Evolutionary conservation across 2,113 vertebrate genomes (phyloP).

Genomic region (Eulacestoma nigropectus): DNA sequence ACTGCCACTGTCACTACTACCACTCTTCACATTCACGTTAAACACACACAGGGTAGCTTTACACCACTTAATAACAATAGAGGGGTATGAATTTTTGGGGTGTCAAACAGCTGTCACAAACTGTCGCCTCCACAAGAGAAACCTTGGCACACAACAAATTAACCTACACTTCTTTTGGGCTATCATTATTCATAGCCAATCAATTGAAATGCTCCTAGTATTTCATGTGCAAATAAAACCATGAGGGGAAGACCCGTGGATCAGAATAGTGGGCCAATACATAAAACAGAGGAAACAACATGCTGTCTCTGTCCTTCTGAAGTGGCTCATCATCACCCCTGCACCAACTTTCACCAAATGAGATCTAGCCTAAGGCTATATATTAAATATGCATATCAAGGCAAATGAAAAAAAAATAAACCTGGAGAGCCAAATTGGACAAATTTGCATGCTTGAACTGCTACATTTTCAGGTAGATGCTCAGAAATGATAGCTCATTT

Average conservation of each 20-base stretch:
- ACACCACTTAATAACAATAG: slow-evolving; percentile 68
- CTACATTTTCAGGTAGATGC: slow-evolving; percentile 59
- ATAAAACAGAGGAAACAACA: slow-evolving; percentile 80
- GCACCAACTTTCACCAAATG: slow-evolving; percentile 89
- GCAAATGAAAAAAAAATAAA: slow-evolving; percentile 90
- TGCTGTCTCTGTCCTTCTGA: slow-evolving; percentile 82
- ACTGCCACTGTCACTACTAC: background rate
- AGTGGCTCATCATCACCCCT: slow-evolving; percentile 87
- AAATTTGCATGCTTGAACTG: slow-evolving; percentile 79
- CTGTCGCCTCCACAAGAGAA: slow-evolving; percentile 75
- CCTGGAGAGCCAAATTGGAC: slow-evolving; percentile 85
- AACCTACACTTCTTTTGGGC: slow-evolving; percentile 75
- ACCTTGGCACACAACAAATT: slow-evolving; percentile 73
- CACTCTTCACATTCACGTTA: background rate
- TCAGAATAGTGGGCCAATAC: slow-evolving; percentile 79
- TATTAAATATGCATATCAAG: slow-evolving; percentile 99
- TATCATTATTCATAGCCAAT: slow-evolving; percentile 78
- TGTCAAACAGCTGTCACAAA: slow-evolving; percentile 80
- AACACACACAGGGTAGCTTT: slow-evolving; percentile 28
- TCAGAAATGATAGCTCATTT: slow-evolving; percentile 24
- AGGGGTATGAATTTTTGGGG: slow-evolving; percentile 74
- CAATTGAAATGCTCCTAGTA: slow-evolving; percentile 75
- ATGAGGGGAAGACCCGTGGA: slow-evolving; percentile 71
- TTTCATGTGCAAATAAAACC: slow-evolving; percentile 92
- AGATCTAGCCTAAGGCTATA: slow-evolving; percentile 87